Conservation (phyloP, 2,113 vertebrate genomes). For the Amia ocellicauda region DNA sequence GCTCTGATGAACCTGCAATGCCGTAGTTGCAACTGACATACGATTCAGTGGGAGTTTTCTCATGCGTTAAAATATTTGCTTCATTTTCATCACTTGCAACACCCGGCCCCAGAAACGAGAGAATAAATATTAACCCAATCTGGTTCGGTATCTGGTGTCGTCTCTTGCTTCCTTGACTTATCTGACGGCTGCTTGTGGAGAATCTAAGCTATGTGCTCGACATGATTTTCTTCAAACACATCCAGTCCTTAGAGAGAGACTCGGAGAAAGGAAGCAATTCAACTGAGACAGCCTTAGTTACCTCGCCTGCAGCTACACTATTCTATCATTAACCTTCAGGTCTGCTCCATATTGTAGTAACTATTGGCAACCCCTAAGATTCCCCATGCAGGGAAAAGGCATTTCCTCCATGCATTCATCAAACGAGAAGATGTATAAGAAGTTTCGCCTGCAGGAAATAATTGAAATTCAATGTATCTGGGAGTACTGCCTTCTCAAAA, state of each 20-base stretch:
- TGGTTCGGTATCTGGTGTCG: no score
- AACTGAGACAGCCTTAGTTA: background rate
- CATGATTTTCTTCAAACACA: background rate
- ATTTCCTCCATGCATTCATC: background rate
- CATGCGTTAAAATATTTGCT: no score
- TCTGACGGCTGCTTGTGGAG: no score
- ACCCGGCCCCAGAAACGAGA: no score
- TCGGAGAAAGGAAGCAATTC: background rate
- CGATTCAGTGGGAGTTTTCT: no score
- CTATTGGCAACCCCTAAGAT: background rate
- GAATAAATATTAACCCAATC: no score
- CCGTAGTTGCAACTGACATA: no score
- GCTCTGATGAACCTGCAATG: no score
- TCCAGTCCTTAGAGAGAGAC: background rate
- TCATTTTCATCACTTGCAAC: no score
- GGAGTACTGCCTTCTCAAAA: background rate
- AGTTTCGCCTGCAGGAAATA: background rate
- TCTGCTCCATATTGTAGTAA: background rate
- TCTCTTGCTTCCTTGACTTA: no score
- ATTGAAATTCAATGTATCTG: slow-evolving; percentile 1
- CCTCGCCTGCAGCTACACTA: background rate
- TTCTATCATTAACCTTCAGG: background rate
- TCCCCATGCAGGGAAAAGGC: background rate
- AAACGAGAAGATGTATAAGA: background rate
- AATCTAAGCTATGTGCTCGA: background rate